Evolutionary conservation across 2,888 invertebrate species (phyloP), one percentile per base, ranked within the genome.

Genomic region (Allolobophora icterica): DNA sequence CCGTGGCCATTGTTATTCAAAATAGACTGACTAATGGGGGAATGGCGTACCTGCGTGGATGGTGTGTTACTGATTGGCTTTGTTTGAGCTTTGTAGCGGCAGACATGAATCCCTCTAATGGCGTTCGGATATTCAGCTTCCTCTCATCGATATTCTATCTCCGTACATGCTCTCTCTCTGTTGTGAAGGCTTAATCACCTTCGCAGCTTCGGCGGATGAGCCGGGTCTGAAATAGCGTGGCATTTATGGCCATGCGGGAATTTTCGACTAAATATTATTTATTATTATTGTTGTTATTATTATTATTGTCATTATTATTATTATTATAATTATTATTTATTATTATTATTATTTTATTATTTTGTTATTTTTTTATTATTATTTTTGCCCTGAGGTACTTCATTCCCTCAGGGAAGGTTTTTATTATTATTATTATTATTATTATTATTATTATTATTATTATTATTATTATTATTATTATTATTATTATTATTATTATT

Each of bases 61-160:
- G n/a, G 71, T 71, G n/a, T 71, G 71, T 71, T n/a, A n/a, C 71
- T 71, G 71, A 71, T 71, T 71, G 71, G 71, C 71, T n/a, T 71
- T n/a, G 71, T 71, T n/a, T 71, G 30, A 71, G 71, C 30, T 71
- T n/a, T 71, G 71, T 71, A 71, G n/a, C 71, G 71, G n/a, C n/a
- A 0, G 71, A 71, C 71, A n/a, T 71, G 71, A 71, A 71, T 30
- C 71, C n/a, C 8, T 71, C n/a, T 71, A n/a, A 71, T 71, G 71
- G 71, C n/a, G 71, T 30, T n/a, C 71, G 71, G n/a, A 71, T 71
- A 71, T n/a, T 71, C 71, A 11, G 71, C 71, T 71, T 71, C 71
- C 71, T 71, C 71, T 71, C 71, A 71, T 71, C 71, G 71, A 71
- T 71, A 71, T 71, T 71, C 71, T 71, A 71, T 71, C 71, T 30